Base-by-base conservation (phyloP, 2,888 invertebrate species). In the Exephanes ischioxanthus region DNA sequence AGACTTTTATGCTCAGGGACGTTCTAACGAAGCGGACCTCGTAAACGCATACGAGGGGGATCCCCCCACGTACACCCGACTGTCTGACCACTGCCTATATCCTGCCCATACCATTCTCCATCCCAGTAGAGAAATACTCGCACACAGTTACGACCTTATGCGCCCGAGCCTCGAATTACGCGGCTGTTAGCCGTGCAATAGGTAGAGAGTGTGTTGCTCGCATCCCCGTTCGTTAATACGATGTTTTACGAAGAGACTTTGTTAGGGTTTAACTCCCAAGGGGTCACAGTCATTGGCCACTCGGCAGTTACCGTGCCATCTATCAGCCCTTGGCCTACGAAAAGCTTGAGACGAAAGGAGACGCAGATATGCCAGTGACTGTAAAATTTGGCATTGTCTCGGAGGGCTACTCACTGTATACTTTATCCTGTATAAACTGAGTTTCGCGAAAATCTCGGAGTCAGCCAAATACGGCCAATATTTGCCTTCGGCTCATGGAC, bases 21-120 rank as follows among this genome's bases (percentile, higher is more conserved):
- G 86, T 89, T 87, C 84, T 91, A 91, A 92, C 90, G 90, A 92
- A 90, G 89, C 88, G 86, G 85, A 89, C 80, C 89, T 91, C 90
- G 87, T 90, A 90, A 91, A 90, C 87, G 89, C 88, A 86, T 81
- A 87, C 87, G 77, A 84, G 83, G 83, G 61, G 6, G 61, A 30
- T 30, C 30, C 26, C 26, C 51, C 61, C 26, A 61, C 30, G 61
- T 61, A 11, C 87, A n/a, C n/a, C 61, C 77, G 51, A 55, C 53
- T 37, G 19, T 19, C 33, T 55, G 55, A 33, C 68, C 58, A 51
- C 75, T 26, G 30, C 51, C 48, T 45, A 55, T 55, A 19, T 68
- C 30, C 61, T 61, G 22, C 41, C 30, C 66, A 66, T 55, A 19
- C 53, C 55, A 61, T 70, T 45, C 58, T 45, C 41, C 45, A 70